phyloP scores from a whole-genome alignment of 2,888 invertebrate genomes.

The Eubasilissa splendida region DNA sequence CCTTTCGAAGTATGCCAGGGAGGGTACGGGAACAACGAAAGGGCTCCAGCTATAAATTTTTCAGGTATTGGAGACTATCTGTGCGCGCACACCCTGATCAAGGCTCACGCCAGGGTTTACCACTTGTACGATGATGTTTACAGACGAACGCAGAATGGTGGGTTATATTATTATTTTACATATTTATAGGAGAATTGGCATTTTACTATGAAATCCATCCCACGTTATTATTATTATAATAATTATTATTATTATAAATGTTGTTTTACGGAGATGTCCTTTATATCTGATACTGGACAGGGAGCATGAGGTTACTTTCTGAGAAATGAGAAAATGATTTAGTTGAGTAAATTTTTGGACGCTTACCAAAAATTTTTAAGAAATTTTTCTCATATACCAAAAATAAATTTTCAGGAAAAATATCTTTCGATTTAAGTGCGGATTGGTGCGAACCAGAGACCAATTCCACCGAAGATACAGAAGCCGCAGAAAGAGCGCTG shows the following conservation, averaged over 20 bases:
- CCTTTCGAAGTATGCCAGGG: slow-evolving; percentile 61
- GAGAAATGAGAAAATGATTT: too few species aligned
- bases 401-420: slow-evolving; percentile 32
- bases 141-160: slow-evolving; percentile 60
- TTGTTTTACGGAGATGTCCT: too few species aligned
- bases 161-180: background rate
- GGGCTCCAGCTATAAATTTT: slow-evolving; percentile 61
- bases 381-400: too few species aligned
- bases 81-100: slow-evolving; percentile 64
- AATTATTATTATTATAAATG: too few species aligned
- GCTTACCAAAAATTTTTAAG: too few species aligned
- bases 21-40: slow-evolving; percentile 63
- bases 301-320: too few species aligned
- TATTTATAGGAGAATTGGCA: background rate
- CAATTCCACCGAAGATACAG: slow-evolving; percentile 17
- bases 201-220: background rate
- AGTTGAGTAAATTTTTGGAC: too few species aligned
- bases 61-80: slow-evolving; percentile 65
- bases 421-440: slow-evolving; percentile 31
- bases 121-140: slow-evolving; percentile 61
- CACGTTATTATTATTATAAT: background rate
- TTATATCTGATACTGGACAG: too few species aligned
- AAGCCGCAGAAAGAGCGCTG: slow-evolving; percentile 61
- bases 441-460: slow-evolving; percentile 39
- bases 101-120: slow-evolving; percentile 67